Percentiles rank a stretch among this genome's conserved stretches.
Conservation (phyloP, 2,888 invertebrate species). For the Epistrophella euchroma region DNA sequence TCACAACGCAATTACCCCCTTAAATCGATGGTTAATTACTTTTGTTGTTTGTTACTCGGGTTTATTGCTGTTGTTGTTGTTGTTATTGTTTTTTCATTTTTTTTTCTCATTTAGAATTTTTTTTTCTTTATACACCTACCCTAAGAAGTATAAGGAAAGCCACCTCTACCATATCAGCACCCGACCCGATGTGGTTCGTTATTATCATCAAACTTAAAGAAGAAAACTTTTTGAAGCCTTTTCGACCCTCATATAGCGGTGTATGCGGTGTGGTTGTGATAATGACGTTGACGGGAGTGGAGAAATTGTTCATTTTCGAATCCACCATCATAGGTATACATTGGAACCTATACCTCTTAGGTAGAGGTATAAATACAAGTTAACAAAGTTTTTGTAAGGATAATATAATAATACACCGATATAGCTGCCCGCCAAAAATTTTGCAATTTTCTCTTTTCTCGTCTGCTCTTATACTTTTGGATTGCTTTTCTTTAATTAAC, state of each 20-base stretch:
- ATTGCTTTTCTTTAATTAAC: slow-evolving; percentile 71
- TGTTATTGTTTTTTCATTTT: slow-evolving; percentile 17
- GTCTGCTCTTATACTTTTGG: slow-evolving; percentile 22
- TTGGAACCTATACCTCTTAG: too few species aligned
- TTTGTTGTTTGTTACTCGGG: slow-evolving; percentile 71
- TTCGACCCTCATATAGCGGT: slow-evolving; percentile 11
- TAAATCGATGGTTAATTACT: slow-evolving; percentile 76
- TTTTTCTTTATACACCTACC: slow-evolving; percentile 20
- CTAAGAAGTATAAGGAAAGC: background rate
- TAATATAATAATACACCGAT: slow-evolving; percentile 19
- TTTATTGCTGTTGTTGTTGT: slow-evolving; percentile 41
- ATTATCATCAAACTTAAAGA: slow-evolving; percentile 66
- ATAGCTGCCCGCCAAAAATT: slow-evolving; percentile 18
- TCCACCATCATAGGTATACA: background rate
- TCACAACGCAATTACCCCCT: slow-evolving; percentile 72
- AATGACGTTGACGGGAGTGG: slow-evolving; percentile 22
- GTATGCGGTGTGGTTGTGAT: slow-evolving; percentile 20
- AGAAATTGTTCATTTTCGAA: slow-evolving; percentile 26
- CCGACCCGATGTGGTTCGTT: slow-evolving; percentile 41
- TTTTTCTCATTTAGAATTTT: slow-evolving; percentile 37
- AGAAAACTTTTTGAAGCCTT: slow-evolving; percentile 62
- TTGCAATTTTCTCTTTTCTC: slow-evolving; percentile 27
- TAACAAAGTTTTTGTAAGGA: slow-evolving; percentile 24
- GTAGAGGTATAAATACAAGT: background rate
- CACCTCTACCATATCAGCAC: background rate